These are phyloP conservation scores for Sialis lutaria DNA, from an alignment of 2,888 invertebrate species.

Conservation along the genomic window DNA sequence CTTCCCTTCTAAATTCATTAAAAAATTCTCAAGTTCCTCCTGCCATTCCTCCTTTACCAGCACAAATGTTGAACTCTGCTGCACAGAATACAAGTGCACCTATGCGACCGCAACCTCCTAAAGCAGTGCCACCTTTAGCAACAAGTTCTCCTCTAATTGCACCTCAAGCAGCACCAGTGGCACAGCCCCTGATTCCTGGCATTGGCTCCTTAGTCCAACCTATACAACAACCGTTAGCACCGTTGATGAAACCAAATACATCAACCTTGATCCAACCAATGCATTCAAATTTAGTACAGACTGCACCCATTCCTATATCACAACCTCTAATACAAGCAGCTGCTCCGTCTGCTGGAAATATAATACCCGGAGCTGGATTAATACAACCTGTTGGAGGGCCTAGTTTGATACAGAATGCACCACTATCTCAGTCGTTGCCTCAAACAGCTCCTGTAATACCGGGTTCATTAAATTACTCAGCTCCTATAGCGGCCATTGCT, in stretches of 20 bases:
- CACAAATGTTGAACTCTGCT: constrained; percentile 6
- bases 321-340: background rate
- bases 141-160: constrained; percentile 7
- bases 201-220: constrained; percentile 10
- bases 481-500: background rate
- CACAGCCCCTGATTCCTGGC: constrained; percentile 7
- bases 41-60: constrained; percentile 16
- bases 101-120: constrained; percentile 20
- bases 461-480: background rate
- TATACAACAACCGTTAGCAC: constrained; percentile 9
- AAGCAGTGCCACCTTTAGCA: constrained; percentile 19
- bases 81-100: constrained; percentile 18
- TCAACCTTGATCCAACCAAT: background rate
- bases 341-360: background rate
- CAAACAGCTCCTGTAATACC: background rate
- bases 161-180: constrained; percentile 6
- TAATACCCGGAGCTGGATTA: background rate
- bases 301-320: background rate
- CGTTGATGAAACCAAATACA: constrained; percentile 5
- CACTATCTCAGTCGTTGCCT: background rate
- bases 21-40: constrained; percentile 23
- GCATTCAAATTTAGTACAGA: background rate
- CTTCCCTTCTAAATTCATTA: constrained; percentile 49
- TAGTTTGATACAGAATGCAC: background rate
- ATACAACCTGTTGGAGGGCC: background rate